Evolutionary conservation across 2,888 invertebrate genomes (phyloP), one percentile per base, ranked within the genome.

Genomic region (Oscheius sp.): DNA sequence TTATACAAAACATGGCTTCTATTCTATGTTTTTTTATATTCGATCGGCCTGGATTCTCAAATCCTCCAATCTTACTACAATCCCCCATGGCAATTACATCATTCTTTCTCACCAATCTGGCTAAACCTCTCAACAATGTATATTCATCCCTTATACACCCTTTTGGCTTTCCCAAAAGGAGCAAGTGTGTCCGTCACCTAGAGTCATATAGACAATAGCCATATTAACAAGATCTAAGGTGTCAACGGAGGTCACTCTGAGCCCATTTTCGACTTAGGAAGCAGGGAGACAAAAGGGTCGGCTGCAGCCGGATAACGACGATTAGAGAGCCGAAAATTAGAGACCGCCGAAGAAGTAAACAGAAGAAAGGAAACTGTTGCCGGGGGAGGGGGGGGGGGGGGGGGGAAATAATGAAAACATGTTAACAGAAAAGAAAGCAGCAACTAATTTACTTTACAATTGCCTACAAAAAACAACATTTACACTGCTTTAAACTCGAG

Each of bases 191-290:
- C 44, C 44, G 28, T 59, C 59, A 44, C 59, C 59, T 24, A 44
- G 59, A 44, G 59, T 28, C 59, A 44, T 28, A 17, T 26, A 30
- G 17, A 59, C 59, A 59, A 59, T 44, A 44, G 44, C 20, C 17
- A 33, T 54, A 54, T n/a, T 24, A 32, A 32, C 24, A 36, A 33
- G 33, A 20, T 20, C n/a, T n/a, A 32, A 17, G 33, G 54, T 54
- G 54, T 54, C 54, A 54, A 32, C 20, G n/a, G 33, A 54, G 54
- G 54, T 32, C 24, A 47, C 24, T 17, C 51, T 17, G 33, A 32
- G 32, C 54, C 33, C 14, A 54, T 54, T 54, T 54, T 54, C 33
- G 33, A n/a, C 54, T 54, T 54, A 54, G 54, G 33, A 54, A 54
- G 54, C 36, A 14, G 4, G n/a, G 33, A 33, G n/a, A 54, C 54